phyloP scores from a whole-genome alignment of 2,113 vertebrate genomes.

The Myotis yumanensis region DNA sequence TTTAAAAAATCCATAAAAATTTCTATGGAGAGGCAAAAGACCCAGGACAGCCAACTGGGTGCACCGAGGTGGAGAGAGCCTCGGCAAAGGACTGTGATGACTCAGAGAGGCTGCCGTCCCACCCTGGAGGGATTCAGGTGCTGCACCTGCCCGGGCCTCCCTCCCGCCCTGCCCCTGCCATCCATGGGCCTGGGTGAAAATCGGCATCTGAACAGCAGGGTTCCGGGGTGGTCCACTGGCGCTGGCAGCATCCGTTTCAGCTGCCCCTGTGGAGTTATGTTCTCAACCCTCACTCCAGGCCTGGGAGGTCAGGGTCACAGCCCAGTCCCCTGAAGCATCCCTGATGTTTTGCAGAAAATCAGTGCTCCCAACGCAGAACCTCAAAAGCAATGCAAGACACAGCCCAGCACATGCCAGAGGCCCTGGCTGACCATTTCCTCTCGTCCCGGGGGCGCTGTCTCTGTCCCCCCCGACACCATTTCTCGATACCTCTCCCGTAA shows the following conservation, averaged over 20 bases:
- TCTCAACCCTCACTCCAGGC: background rate
- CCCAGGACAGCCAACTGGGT: background rate
- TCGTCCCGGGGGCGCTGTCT: background rate
- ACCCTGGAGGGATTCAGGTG: background rate
- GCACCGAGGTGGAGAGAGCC: rapidly evolving
- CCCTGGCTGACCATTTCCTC: background rate
- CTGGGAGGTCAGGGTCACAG: background rate
- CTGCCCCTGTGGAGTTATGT: background rate
- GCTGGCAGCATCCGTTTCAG: background rate
- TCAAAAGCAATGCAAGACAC: background rate
- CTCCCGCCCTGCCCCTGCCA: background rate
- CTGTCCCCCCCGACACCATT: background rate
- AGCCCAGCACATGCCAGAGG: background rate
- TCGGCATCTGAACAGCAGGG: background rate
- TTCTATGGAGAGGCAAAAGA: background rate
- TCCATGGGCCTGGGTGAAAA: background rate
- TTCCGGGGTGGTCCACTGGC: rapidly evolving
- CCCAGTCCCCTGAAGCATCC: background rate
- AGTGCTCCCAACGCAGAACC: background rate
- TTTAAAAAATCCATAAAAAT: background rate
- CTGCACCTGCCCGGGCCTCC: too few relatives aligned
- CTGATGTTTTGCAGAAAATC: background rate
- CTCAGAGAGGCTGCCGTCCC: background rate
- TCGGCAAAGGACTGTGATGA: background rate
- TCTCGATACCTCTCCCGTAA: background rate